Conservation (phyloP, 2,797 vertebrate species). For the Caiman crocodilus region DNA sequence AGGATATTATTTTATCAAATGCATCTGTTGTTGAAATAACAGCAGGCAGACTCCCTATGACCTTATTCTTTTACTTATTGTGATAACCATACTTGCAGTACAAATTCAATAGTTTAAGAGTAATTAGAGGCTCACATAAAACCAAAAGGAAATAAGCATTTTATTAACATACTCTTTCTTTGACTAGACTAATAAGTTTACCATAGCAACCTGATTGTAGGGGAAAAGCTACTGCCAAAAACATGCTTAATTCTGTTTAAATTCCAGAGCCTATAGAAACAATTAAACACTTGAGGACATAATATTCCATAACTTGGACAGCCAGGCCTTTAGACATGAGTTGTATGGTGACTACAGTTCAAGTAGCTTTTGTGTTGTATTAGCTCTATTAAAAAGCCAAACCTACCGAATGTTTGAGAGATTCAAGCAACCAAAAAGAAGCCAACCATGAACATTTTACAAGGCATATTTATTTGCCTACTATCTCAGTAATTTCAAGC, state of each 20-base stretch:
- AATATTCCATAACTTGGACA: conserved; percentile 44
- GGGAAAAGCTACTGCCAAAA: conserved; percentile 64
- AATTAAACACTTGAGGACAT: conserved; percentile 67
- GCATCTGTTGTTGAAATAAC: background rate
- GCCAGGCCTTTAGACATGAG: too few species aligned
- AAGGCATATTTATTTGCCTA: conserved; percentile 13
- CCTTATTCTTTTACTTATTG: conserved; percentile 25
- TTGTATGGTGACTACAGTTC: background rate
- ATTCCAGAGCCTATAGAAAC: conserved; percentile 55
- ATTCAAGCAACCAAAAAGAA: background rate
- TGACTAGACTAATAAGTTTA: conserved; percentile 77
- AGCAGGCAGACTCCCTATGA: conserved; percentile 16
- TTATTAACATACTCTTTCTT: conserved; percentile 66
- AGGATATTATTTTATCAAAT: background rate
- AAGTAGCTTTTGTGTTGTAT: background rate
- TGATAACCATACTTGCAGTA: conserved; percentile 50
- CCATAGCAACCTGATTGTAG: conserved; percentile 80
- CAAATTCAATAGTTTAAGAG: conserved; percentile 51
- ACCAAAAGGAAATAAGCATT: conserved; percentile 71
- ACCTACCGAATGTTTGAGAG: background rate
- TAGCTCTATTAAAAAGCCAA: conserved; percentile 21
- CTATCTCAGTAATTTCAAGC: background rate
- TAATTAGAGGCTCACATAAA: conserved; percentile 77
- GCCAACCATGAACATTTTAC: background rate
- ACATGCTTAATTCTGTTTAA: conserved; percentile 64